Evolutionary conservation across 2,797 vertebrate genomes (phyloP).

Genomic region (Tangara arthus): DNA sequence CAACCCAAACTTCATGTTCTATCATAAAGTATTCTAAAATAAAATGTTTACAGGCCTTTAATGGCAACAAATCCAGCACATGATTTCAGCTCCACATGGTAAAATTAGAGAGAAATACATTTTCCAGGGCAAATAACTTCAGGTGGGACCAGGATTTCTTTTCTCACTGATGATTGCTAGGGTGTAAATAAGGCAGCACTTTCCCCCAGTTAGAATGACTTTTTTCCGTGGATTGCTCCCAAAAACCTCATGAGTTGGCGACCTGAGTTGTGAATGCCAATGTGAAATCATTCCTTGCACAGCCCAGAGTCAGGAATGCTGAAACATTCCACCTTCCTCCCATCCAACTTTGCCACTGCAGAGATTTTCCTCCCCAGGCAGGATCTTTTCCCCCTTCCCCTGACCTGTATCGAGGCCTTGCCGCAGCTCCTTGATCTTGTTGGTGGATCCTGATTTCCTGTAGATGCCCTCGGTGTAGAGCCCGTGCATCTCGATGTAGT

Average conservation of each 20-base stretch:
- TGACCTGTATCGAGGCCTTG: conserved; percentile 90
- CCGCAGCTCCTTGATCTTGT: conserved; percentile 96
- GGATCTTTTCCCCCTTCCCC: too few relatives aligned
- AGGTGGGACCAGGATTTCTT: not conserved
- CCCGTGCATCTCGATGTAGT: conserved; percentile 98
- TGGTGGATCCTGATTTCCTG: conserved; percentile 94
- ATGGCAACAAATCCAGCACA: not conserved
- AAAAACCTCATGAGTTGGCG: rapidly evolving
- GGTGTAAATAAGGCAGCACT: not conserved
- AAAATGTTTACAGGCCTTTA: not conserved
- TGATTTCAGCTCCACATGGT: not conserved
- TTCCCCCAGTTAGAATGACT: not conserved
- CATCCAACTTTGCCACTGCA: not conserved
- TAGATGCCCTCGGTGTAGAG: conserved; percentile 98
- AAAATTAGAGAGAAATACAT: not conserved
- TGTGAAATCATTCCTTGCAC: not conserved
- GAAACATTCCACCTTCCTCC: not conserved
- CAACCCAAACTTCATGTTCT: not conserved
- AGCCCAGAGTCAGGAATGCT: rapidly evolving
- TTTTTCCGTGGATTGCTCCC: not conserved
- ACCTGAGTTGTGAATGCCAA: not conserved
- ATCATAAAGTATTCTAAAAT: not conserved
- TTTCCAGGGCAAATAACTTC: not conserved
- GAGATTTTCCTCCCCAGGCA: rapidly evolving
- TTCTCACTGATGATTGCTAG: not conserved